Evolutionary conservation across 2,888 invertebrate species (phyloP).

Genomic region (Sarcophaga variegata): DNA sequence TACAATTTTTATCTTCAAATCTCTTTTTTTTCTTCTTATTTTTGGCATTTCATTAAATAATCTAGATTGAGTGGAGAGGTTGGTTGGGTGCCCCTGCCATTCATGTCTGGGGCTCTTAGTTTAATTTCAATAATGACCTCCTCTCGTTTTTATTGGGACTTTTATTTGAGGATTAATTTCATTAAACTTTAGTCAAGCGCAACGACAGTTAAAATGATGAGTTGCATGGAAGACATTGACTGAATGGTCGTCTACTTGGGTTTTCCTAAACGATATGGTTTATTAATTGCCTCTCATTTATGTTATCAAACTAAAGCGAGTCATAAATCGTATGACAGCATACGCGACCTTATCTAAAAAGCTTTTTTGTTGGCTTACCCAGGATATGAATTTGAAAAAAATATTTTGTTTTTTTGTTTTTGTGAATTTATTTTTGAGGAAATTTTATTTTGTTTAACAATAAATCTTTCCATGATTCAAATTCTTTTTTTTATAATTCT

Average conservation of each 20-base stretch:
- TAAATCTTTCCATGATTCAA: too few species aligned
- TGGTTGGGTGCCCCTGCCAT: not conserved
- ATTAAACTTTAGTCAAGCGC: not conserved
- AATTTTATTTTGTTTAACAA: too few species aligned
- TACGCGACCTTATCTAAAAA: too few species aligned
- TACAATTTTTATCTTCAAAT: not conserved
- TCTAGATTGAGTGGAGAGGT: too few species aligned
- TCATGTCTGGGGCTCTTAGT: not conserved
- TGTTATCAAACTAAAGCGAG: not conserved
- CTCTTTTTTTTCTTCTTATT: not conserved
- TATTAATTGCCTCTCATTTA: not conserved
- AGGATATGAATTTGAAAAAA: too few species aligned
- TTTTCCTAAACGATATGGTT: not conserved
- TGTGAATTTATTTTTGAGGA: too few species aligned
- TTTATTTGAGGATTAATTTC: not conserved
- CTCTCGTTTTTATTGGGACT: not conserved
- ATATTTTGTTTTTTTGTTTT: too few species aligned
- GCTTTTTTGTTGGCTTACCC: too few species aligned
- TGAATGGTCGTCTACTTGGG: not conserved
- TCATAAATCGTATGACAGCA: not conserved
- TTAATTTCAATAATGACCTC: conserved; percentile 1
- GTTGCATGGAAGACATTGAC: not conserved
- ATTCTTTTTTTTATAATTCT: too few species aligned
- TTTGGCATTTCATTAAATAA: conserved; percentile 11
- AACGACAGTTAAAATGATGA: not conserved